phyloP scores from a whole-genome alignment of 1,140 invertebrate species.

The Zophobas morio region DNA sequence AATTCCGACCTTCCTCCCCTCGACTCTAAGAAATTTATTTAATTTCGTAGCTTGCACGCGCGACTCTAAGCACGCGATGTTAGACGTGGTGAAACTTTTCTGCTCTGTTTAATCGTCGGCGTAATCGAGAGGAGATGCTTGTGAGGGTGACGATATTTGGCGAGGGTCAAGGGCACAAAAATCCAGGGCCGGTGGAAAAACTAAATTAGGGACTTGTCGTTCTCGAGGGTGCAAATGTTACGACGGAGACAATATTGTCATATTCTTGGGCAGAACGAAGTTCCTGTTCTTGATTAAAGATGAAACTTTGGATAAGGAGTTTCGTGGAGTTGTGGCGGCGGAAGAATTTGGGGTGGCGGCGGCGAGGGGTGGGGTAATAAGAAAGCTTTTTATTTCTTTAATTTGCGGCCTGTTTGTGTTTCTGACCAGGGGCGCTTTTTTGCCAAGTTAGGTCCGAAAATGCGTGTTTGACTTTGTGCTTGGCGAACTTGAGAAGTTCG shows the following conservation, averaged over 20 bases:
- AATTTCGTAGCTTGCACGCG: slow-evolving; percentile 3
- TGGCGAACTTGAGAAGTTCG: no score
- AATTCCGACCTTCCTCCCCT: neutral
- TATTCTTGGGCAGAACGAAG: slow-evolving; percentile 5
- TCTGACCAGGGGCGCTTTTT: no score
- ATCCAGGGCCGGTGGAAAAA: slow-evolving; percentile 8
- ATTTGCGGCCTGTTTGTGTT: no score
- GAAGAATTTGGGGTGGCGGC: neutral
- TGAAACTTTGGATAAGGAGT: slow-evolving; percentile 29
- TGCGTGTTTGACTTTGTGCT: no score
- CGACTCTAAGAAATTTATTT: slow-evolving; percentile 4
- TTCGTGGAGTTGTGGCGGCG: slow-evolving; percentile 2
- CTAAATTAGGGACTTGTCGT: slow-evolving; percentile 12
- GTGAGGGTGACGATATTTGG: no score
- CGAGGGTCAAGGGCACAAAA: slow-evolving; percentile 18
- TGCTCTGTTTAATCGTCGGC: neutral
- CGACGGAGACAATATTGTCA: slow-evolving; percentile 20
- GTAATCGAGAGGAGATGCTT: neutral
- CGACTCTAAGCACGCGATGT: slow-evolving; percentile 11
- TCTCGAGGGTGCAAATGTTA: slow-evolving; percentile 16
- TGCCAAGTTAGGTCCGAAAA: no score
- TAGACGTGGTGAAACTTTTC: neutral
- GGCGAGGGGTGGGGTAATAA: neutral
- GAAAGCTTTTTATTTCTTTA: neutral
- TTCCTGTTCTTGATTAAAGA: slow-evolving; percentile 25